These are phyloP conservation scores for Pheosia tremula DNA, from an alignment of 2,888 invertebrate genomes.

Conservation along the genomic window DNA sequence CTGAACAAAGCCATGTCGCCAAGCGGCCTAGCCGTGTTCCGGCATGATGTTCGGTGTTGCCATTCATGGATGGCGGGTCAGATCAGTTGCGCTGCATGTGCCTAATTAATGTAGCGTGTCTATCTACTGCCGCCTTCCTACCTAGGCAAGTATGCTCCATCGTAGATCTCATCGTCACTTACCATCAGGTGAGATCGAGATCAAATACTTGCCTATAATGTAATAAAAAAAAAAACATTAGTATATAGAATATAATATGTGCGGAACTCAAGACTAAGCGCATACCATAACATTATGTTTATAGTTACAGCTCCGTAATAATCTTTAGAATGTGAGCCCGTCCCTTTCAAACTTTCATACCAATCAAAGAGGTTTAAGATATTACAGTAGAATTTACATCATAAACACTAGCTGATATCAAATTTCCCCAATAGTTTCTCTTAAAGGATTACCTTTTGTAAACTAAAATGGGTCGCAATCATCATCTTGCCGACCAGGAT, in stretches of 20 bases:
- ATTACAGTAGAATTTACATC: conserved; percentile 81
- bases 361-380: conserved; percentile 83
- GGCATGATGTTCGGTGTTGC: too few species aligned
- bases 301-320: conserved; percentile 33
- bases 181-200: too few species aligned
- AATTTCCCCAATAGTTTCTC: conserved; percentile 78
- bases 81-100: too few species aligned
- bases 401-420: conserved; percentile 78
- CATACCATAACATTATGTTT: conserved; percentile 15
- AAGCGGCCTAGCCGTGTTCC: too few species aligned
- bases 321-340: conserved; percentile 44
- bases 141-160: too few species aligned
- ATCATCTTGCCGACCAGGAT: conserved; percentile 80
- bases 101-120: too few species aligned
- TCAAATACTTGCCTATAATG: too few species aligned
- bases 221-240: too few species aligned
- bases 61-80: too few species aligned
- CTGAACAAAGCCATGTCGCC: too few species aligned
- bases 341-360: conserved; percentile 69
- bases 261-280: not conserved
- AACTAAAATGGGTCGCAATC: conserved; percentile 82
- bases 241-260: not conserved
- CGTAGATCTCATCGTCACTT: too few species aligned
- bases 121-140: too few species aligned
- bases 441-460: conserved; percentile 84